Conservation (phyloP, 1,140 invertebrate species). For the Wasmannia auropunctata region DNA sequence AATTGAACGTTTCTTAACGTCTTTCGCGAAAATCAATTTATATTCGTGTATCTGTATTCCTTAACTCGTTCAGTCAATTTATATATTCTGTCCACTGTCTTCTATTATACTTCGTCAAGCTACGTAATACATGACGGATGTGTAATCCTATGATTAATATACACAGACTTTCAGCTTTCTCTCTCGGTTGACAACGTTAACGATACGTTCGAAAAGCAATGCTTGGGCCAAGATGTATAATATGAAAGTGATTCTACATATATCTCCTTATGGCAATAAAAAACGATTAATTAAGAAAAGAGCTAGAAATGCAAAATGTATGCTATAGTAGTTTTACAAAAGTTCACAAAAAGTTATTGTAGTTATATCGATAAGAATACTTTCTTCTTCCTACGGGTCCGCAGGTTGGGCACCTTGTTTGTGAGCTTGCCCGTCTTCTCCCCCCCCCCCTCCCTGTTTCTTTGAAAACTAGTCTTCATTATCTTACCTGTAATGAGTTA, state of each 20-base stretch:
- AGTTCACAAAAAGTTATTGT: neutral
- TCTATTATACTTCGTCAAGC: neutral
- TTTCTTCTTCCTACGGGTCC: slow-evolving; percentile 7
- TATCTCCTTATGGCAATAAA: slow-evolving; percentile 48
- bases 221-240: slow-evolving; percentile 18
- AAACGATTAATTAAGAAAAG: slow-evolving; percentile 28
- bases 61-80: neutral
- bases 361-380: slow-evolving; percentile 1
- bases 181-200: neutral
- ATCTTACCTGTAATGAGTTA: neutral
- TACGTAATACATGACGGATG: neutral
- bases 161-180: neutral
- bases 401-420: neutral
- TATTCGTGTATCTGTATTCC: neutral
- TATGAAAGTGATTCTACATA: slow-evolving; percentile 34
- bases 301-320: slow-evolving; percentile 33
- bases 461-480: slow-evolving; percentile 12
- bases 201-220: slow-evolving; percentile 19
- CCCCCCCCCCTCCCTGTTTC: too few relatives aligned
- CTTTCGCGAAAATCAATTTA: slow-evolving; percentile 1
- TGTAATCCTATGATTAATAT: neutral
- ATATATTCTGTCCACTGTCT: too few relatives aligned
- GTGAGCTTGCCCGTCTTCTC: too few relatives aligned
- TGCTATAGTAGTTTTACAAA: slow-evolving; percentile 16
- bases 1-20: neutral